Evolutionary conservation across 2,888 invertebrate genomes (phyloP).

Genomic region (Odontomyia ornata): DNA sequence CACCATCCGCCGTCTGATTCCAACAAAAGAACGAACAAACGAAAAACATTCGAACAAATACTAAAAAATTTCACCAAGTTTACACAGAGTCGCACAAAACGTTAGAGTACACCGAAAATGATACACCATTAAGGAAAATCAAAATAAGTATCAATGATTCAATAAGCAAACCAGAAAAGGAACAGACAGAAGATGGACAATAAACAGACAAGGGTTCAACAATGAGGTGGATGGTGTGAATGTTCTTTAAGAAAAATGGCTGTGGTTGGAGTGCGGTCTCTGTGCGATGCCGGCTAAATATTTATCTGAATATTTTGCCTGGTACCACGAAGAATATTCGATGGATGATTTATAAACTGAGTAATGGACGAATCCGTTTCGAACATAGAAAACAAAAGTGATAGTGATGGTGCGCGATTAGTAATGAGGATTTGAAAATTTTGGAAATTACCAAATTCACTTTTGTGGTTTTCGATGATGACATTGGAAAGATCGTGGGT

Average conservation of each 20-base stretch:
- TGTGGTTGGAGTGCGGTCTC: conserved; percentile 17
- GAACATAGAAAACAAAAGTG: not conserved
- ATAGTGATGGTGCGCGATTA: not conserved
- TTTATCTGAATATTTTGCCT: conserved; percentile 33
- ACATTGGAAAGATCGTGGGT: no score
- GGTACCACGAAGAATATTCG: not conserved
- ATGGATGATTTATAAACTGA: not conserved
- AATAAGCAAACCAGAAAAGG: not conserved
- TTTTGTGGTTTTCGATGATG: no score
- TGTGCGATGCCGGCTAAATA: conserved; percentile 30
- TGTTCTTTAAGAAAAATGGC: conserved; percentile 22
- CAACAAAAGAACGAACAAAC: not conserved
- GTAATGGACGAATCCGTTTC: not conserved
- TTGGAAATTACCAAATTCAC: no score
- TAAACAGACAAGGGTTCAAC: not conserved
- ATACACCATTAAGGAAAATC: conserved; percentile 32
- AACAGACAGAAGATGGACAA: not conserved
- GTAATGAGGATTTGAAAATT: no score
- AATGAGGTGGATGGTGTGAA: conserved; percentile 6
- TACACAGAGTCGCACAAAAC: not conserved
- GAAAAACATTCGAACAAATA: conserved; percentile 12
- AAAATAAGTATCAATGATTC: conserved; percentile 25
- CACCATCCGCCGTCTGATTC: not conserved
- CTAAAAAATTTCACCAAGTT: not conserved
- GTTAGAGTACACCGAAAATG: not conserved